Evolutionary conservation across 2,113 vertebrate genomes (phyloP).

Genomic region (Athene noctua): DNA sequence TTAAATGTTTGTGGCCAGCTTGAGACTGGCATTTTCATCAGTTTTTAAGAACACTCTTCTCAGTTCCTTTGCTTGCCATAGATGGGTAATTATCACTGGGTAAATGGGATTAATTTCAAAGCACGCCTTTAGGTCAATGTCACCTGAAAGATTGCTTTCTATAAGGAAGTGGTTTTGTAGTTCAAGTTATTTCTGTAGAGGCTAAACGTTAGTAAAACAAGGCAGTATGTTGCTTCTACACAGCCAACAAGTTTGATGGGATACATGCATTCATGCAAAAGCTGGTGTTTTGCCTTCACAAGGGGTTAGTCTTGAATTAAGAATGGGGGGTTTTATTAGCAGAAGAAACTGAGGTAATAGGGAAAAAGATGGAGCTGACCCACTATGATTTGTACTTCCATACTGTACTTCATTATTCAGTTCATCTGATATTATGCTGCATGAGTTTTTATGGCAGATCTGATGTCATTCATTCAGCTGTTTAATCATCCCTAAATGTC

Average conservation of each 20-base stretch:
- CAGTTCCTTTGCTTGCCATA: background rate
- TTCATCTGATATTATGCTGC: background rate
- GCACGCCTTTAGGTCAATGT: background rate
- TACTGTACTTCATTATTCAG: background rate
- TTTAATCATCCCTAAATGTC: background rate
- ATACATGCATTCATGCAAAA: background rate
- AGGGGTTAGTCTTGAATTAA: background rate
- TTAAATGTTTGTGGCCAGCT: background rate
- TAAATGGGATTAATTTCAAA: background rate
- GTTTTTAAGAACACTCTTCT: background rate
- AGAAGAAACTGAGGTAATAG: background rate
- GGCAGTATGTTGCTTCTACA: background rate
- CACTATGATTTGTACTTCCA: background rate
- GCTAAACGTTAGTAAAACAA: background rate
- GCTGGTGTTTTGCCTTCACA: background rate
- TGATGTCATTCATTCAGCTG: background rate
- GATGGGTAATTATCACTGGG: fast-evolving
- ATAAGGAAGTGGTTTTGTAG: background rate
- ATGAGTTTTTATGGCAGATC: background rate
- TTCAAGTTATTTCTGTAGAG: background rate
- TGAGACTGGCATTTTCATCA: background rate
- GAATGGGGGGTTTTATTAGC: background rate
- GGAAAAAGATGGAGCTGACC: background rate
- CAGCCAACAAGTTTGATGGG: background rate
- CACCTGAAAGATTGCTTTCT: background rate